A percentile compares a stretch with the other conserved stretches of the same genome.
These are phyloP conservation scores for Heteromurus nitidus DNA, from an alignment of 2,888 invertebrate species.

Conservation along the genomic window DNA sequence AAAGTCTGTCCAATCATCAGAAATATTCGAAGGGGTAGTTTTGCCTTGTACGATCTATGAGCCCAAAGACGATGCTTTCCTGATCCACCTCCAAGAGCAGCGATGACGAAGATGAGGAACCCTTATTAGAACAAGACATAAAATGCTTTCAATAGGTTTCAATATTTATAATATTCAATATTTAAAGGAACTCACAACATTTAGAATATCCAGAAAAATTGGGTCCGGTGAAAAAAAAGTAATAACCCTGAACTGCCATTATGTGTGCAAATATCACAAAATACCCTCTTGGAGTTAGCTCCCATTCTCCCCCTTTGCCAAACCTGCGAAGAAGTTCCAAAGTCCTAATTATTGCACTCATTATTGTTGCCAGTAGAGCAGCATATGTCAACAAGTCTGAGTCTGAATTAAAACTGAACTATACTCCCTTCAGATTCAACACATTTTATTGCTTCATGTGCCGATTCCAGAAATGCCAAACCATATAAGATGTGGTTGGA, in stretches of 20 bases:
- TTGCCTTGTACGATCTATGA: conserved; percentile 9
- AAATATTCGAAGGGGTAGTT: conserved; percentile 1
- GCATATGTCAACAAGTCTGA: too few species aligned
- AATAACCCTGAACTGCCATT: conserved; percentile 52
- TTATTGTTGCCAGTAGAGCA: too few species aligned
- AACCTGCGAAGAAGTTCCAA: too few species aligned
- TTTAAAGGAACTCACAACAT: conserved; percentile 6
- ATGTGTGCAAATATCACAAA: conserved; percentile 53
- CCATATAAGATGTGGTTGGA: too few species aligned
- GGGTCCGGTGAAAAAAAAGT: conserved; percentile 32
- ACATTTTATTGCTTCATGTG: too few species aligned
- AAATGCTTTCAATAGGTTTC: neutral
- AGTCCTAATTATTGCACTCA: too few species aligned
- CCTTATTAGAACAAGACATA: neutral
- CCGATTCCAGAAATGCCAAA: too few species aligned
- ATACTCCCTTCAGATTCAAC: too few species aligned
- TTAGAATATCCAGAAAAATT: conserved; percentile 27
- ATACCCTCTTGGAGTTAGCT: conserved; percentile 47
- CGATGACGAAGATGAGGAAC: conserved; percentile 22
- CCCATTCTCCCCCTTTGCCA: conserved; percentile 44
- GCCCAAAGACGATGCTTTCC: conserved; percentile 36
- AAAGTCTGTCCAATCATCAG: too few species aligned
- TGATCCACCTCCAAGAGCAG: conserved; percentile 35
- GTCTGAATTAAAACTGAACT: too few species aligned
- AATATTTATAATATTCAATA: neutral